Base-by-base conservation (phyloP, 2,113 vertebrate species). In the Entomyzon cyanotis region DNA sequence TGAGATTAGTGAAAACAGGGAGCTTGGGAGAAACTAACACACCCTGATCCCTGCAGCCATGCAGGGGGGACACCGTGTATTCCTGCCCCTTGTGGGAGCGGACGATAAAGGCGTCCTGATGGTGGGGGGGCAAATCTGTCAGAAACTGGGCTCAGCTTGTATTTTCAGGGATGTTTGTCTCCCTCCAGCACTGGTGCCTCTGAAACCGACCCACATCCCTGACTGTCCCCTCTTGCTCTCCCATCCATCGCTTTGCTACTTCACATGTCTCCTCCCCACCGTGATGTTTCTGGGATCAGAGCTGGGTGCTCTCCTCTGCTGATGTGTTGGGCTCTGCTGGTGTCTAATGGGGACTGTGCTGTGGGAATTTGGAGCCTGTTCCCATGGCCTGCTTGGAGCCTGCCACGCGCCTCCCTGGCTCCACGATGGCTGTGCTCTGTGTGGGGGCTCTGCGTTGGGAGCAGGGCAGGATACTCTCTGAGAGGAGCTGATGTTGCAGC, bases 191-290 rank as follows among this genome's bases (percentile, higher is more conserved):
- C 12, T 65, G 14, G 22, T 28, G 79, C 41, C 58, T 59, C 42
- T 77, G 84, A 73, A 74, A 59, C 21, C 2, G 24, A 27, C 52
- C 60, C 49, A 49, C 1, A 4, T 65, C 74, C 65, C 30, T 0
- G 0, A 3, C 47, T 2, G 3, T 35, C 42, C 23, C 65, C 1
- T 0, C 37, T 89, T 0, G 0, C 30, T 65, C 33, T 80, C 13
- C 42, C 62, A 82, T 85, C 88, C 89, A 41, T 90, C 75, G 17
- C 70, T 75, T 62, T 59, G 60, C 30, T 79, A 14, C 52, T 67
- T 85, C 60, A 3, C 4, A 0, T 1, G 13, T 78, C 33, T 82
- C 59, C 69, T 79, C n/a, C 69, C 23, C 0, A 1, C 60, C 0
- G 1, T 52, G 90, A 59, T 1, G 0, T 28, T 84, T 39, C 39